Evolutionary conservation across 2,113 vertebrate species (phyloP), one percentile per base, ranked within the genome.

Genomic region (Ia io): DNA sequence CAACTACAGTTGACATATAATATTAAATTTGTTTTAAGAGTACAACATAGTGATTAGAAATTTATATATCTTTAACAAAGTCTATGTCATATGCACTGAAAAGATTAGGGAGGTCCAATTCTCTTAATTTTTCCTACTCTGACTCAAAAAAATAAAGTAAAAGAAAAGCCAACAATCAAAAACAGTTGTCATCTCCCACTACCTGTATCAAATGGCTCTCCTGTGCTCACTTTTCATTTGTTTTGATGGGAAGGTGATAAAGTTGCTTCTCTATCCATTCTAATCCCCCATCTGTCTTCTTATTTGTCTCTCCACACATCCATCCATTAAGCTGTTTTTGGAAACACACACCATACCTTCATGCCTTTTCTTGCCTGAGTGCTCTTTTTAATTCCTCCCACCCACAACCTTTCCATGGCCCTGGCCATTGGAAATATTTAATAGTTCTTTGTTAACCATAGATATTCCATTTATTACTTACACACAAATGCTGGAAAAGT

Each of bases 341-440:
- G 32, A 53, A 18, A 53, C 51, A 53, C 51, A 53, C 51, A 20
- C 51, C 51, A 53, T 53, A 53, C 18, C 18, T 53, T 6, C 51
- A 53, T 53, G 51, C 18, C 18, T 53, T 51, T 53, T 53, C 51
- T 53, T 53, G 17, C 51, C 53, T 56, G 53, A 22, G 20, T 56
- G 20, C 20, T 56, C 20, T 56, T 56, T 56, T 56, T 22, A 56
- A 35, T 49, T 65, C 35, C 1, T 42, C 5, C 14, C 1, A 69
- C 44, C 1, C 25, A 28, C 13, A 32, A 14, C 4, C 1, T 1
- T 51, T 22, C 10, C 12, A 1, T 6, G 10, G 32, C 0, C 12
- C 1, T 67, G 6, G 63, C 17, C 0, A 13, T 32, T 42, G 42
- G 37, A 70, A 16, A 12, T 12, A 18, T 2, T 2, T 0, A 7